Evolutionary conservation across 1,140 invertebrate species (phyloP).

Genomic region (Cydia pomonella): DNA sequence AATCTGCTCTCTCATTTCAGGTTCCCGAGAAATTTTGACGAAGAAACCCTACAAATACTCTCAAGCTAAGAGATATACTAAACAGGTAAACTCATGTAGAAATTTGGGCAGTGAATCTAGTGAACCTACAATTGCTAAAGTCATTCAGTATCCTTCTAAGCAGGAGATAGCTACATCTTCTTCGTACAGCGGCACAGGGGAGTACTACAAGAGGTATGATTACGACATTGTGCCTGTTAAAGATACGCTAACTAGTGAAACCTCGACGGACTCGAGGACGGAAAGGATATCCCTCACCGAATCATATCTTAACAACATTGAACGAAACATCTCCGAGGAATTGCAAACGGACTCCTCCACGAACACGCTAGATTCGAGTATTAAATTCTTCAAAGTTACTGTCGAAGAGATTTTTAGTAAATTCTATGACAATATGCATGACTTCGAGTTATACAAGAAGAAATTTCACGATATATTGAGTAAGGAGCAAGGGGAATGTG

Average conservation of each 20-base stretch:
- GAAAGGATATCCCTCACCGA: slow-evolving; percentile 48
- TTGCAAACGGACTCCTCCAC: slow-evolving; percentile 52
- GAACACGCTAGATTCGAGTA: slow-evolving; percentile 58
- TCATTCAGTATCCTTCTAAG: slow-evolving; percentile 1
- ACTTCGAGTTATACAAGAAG: slow-evolving; percentile 65
- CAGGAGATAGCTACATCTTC: background rate
- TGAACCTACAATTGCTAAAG: background rate
- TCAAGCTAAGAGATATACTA: background rate
- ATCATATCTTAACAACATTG: slow-evolving; percentile 55
- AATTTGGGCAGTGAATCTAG: background rate
- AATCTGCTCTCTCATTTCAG: background rate
- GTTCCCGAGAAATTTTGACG: background rate
- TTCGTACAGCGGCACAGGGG: slow-evolving; percentile 16
- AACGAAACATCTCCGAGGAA: slow-evolving; percentile 58
- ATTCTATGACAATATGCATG: slow-evolving; percentile 61
- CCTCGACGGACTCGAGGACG: slow-evolving; percentile 13
- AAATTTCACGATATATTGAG: slow-evolving; percentile 61
- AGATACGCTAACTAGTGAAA: slow-evolving; percentile 39
- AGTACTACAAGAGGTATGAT: slow-evolving; percentile 65
- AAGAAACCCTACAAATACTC: background rate
- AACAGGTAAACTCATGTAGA: background rate
- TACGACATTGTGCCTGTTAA: slow-evolving; percentile 62
- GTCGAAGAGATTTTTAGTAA: slow-evolving; percentile 68
- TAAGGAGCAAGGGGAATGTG: slow-evolving; percentile 53
- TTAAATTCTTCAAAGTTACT: slow-evolving; percentile 67